Percentiles rank a stretch among this genome's conserved stretches.
Evolutionary conservation across 1,140 invertebrate genomes (phyloP).

Genomic region (Gryon sp.): DNA sequence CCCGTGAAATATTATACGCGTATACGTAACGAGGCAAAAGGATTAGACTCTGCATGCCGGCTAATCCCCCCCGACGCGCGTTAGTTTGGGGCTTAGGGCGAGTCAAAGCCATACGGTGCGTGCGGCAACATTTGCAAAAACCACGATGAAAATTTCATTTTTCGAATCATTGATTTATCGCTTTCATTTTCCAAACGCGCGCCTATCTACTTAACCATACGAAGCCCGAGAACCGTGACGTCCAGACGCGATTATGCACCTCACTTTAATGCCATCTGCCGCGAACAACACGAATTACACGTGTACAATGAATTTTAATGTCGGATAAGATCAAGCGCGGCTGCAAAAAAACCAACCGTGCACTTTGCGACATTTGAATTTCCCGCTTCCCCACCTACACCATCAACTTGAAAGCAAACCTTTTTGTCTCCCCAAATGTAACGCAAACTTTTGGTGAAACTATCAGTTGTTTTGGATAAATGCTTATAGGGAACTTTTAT

Average conservation of each 20-base stretch:
- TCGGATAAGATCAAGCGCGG: slow-evolving; percentile 12
- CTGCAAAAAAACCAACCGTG: not conserved
- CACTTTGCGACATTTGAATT: not conserved
- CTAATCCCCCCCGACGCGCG: slow-evolving; percentile 64
- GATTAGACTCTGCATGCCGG: slow-evolving; percentile 65
- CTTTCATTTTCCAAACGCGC: slow-evolving; percentile 43
- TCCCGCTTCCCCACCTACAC: not conserved
- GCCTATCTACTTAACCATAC: slow-evolving; percentile 25
- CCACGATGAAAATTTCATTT: slow-evolving; percentile 58
- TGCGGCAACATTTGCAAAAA: slow-evolving; percentile 27
- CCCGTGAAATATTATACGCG: slow-evolving; percentile 66
- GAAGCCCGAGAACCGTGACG: slow-evolving; percentile 15
- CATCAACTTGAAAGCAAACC: no score
- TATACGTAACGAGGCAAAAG: slow-evolving; percentile 67
- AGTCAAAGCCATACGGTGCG: slow-evolving; percentile 61
- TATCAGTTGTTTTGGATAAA: no score
- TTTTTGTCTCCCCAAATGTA: no score
- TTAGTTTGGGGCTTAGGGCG: slow-evolving; percentile 61
- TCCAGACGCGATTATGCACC: slow-evolving; percentile 17
- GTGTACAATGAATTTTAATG: slow-evolving; percentile 32
- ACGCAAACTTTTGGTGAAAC: no score
- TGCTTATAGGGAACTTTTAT: no score
- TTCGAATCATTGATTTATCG: slow-evolving; percentile 55
- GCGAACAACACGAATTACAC: slow-evolving; percentile 29
- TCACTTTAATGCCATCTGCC: slow-evolving; percentile 21